Evolutionary conservation across 2,797 vertebrate genomes (phyloP).

Genomic region (Leptodactylus fallax): DNA sequence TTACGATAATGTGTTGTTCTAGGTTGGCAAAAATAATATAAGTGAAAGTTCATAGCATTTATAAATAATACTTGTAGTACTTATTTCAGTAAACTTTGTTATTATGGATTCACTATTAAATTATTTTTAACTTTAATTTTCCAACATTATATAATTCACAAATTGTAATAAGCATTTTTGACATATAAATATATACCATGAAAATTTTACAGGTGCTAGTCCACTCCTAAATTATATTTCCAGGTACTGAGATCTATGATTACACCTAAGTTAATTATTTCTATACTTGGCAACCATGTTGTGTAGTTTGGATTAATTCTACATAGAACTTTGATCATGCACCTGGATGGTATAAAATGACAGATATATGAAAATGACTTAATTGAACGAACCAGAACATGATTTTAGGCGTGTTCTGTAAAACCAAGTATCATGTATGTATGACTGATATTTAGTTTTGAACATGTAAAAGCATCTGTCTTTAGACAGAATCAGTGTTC

Average conservation of each 20-base stretch:
- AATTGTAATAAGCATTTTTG: conserved; percentile 18
- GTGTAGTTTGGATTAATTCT: conserved; percentile 38
- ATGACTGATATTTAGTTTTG: not conserved
- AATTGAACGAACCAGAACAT: conserved; percentile 14
- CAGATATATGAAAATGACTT: not conserved
- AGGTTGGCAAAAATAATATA: not conserved
- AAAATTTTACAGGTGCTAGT: not conserved
- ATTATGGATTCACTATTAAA: not conserved
- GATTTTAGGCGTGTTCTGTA: not conserved
- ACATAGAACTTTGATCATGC: conserved; percentile 33
- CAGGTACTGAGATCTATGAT: not conserved
- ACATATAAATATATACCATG: conserved; percentile 19
- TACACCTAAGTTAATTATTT: conserved; percentile 39
- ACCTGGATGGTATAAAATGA: conserved; percentile 42
- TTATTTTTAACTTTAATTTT: conserved; percentile 5
- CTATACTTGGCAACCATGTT: conserved; percentile 40
- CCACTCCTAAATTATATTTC: not conserved
- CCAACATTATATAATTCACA: not conserved
- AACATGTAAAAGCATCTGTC: too few relatives aligned
- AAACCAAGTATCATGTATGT: not conserved
- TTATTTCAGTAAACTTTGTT: not conserved
- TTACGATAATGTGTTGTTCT: not conserved
- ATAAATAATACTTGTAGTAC: not conserved
- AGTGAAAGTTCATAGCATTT: not conserved
- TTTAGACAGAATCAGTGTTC: too few relatives aligned